Evolutionary conservation across 2,797 vertebrate species (phyloP), one percentile per base, ranked within the genome.

Genomic region (Characodon lateralis): DNA sequence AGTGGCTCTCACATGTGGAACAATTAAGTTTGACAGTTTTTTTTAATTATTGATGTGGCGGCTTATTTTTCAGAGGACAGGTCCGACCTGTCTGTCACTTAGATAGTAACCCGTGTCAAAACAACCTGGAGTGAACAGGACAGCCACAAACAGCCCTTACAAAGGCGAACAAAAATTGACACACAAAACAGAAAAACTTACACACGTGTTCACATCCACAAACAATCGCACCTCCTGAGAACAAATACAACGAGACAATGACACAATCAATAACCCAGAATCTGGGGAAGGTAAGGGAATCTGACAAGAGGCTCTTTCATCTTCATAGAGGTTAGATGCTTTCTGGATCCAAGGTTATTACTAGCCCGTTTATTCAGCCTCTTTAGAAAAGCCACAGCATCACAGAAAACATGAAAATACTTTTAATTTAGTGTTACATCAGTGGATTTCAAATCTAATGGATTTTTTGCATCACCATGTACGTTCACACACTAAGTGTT

Each of bases 41-140:
- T 88, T 91, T 63, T 91, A 89, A 89, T 90, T 90, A 89, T 85
- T 83, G 87, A 90, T 85, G 89, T 72, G 84, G 92, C 70, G 80
- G 80, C 79, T 81, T 50, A 51, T 79, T 85, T 82, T 88, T 89
- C 76, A 18, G 84, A 90, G 88, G 88, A 90, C 63, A 50, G 18
- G 70, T 28, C 63, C 89, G 92, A 92, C 91, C 91, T 82, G 85
- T 83, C 84, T 88, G 91, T 90, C 90, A 86, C 78, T 88, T 76
- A 74, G 69, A 89, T 46, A 43, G 85, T 73, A 79, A 85, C 79
- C 83, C 63, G 85, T 74, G 89, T 90, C 89, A 87, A 87, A 92
- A 88, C 78, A 89, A 50, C 82, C 48, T 6, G 26, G 72, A 90
- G 84, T 71, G 73, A 81, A 87, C 76, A 71, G 73, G 87, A 89